phyloP scores from a whole-genome alignment of 2,797 vertebrate species.

The Rhabdophis nuchalis region DNA sequence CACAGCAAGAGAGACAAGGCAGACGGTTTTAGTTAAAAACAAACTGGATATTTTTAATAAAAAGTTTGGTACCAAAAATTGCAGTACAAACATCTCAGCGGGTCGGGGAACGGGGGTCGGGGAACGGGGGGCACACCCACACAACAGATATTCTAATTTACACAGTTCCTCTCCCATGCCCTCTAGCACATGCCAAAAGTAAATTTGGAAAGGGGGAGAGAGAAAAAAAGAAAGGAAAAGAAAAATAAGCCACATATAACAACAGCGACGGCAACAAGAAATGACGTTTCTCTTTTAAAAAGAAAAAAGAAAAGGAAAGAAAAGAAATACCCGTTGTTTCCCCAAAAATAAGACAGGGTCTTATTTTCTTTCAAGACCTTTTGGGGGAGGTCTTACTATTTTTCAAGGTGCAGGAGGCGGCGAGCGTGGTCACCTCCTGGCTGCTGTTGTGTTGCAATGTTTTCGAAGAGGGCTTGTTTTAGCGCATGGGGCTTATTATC shows the following conservation, averaged over 20 bases:
- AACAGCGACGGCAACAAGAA: slow-evolving; percentile 52
- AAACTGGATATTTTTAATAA: slow-evolving; percentile 97
- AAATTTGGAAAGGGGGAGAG: slow-evolving; percentile 54
- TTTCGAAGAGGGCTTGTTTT: too few relatives aligned
- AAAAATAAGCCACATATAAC: slow-evolving; percentile 32
- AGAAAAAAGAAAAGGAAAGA: not conserved
- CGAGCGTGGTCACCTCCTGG: too few relatives aligned
- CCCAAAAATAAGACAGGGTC: too few relatives aligned
- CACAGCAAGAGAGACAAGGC: slow-evolving; percentile 98
- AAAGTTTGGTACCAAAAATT: slow-evolving; percentile 86
- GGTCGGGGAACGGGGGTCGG: not conserved
- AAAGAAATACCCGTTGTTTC: too few relatives aligned
- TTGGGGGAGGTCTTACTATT: too few relatives aligned
- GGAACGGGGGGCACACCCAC: slow-evolving; percentile 75
- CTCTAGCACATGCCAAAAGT: slow-evolving; percentile 72
- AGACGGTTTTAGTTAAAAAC: slow-evolving; percentile 92
- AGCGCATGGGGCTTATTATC: too few relatives aligned
- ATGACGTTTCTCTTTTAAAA: slow-evolving; percentile 23
- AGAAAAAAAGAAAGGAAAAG: too few relatives aligned
- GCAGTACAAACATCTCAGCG: slow-evolving; percentile 84
- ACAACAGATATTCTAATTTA: slow-evolving; percentile 80
- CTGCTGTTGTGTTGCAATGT: too few relatives aligned
- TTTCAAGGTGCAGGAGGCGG: too few relatives aligned
- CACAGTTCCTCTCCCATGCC: slow-evolving; percentile 78
- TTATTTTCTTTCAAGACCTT: too few relatives aligned